A percentile compares a stretch with the other conserved stretches of the same genome.
Conservation (phyloP, 2,888 invertebrate species). For the Cantharis flavilabris region DNA sequence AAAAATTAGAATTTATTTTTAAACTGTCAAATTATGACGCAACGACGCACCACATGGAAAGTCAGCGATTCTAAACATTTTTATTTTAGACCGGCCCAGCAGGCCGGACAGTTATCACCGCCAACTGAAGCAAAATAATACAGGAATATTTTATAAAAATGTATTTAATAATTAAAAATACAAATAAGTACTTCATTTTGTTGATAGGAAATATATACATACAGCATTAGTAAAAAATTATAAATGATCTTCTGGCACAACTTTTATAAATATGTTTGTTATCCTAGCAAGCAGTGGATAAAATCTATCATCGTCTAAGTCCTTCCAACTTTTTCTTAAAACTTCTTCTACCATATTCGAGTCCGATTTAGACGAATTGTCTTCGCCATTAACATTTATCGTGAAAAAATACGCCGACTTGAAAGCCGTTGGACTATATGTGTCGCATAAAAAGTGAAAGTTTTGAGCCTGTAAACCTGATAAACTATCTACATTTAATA, state of each 20-base stretch:
- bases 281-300: conserved; percentile 57
- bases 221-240: not conserved
- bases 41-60: not conserved
- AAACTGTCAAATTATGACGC: not conserved
- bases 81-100: not conserved
- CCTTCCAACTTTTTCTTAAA: conserved; percentile 49
- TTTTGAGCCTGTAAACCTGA: conserved; percentile 55
- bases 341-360: conserved; percentile 47
- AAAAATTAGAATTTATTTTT: not conserved
- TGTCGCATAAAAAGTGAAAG: conserved; percentile 64
- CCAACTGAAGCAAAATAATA: too few relatives aligned
- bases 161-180: not conserved
- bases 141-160: not conserved
- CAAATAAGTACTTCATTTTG: not conserved
- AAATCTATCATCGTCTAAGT: conserved; percentile 54
- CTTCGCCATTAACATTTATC: conserved; percentile 45
- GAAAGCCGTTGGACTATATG: conserved; percentile 55
- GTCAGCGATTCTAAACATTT: not conserved
- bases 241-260: conserved; percentile 39
- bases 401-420: conserved; percentile 56
- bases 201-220: not conserved
- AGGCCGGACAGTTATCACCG: too few relatives aligned
- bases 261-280: conserved; percentile 48
- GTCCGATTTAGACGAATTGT: conserved; percentile 35
- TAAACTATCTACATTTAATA: conserved; percentile 50